A percentile compares a stretch with the other conserved stretches of the same genome.
Conservation (phyloP, 53 echinoderm and acorn worm species). For the Patiria pectinifera region DNA sequence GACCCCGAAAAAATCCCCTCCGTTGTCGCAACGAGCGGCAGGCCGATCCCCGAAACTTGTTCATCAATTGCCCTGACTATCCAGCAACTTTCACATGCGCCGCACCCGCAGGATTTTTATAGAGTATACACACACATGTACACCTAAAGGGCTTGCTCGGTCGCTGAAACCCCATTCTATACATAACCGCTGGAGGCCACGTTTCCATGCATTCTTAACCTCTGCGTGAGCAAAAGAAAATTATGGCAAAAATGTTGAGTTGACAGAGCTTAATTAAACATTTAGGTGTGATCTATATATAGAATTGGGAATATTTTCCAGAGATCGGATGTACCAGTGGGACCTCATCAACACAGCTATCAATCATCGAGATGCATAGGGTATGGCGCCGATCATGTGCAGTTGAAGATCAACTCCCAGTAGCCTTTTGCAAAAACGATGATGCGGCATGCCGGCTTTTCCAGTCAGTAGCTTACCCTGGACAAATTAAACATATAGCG, state of each 20-base stretch:
- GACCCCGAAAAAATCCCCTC: slow-evolving; percentile 47
- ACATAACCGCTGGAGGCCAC: background rate
- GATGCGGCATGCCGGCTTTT: background rate
- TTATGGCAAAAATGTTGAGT: background rate
- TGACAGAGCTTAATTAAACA: slow-evolving; percentile 46
- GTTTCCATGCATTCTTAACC: slow-evolving; percentile 17
- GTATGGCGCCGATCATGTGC: slow-evolving; percentile 15
- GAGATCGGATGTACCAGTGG: background rate
- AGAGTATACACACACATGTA: background rate
- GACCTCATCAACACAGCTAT: slow-evolving; percentile 4
- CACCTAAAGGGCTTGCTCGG: background rate
- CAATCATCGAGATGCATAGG: background rate
- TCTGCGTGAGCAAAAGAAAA: background rate
- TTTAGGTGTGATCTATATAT: background rate
- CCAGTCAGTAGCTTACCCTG: background rate
- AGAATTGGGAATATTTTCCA: background rate
- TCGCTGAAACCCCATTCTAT: background rate
- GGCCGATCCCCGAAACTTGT: background rate
- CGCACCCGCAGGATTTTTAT: background rate
- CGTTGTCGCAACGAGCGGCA: background rate
- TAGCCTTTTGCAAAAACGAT: background rate
- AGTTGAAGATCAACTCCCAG: background rate
- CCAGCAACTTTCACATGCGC: slow-evolving; percentile 30
- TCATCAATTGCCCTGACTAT: background rate
- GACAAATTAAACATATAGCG: background rate